Conservation (phyloP, 2,113 vertebrate genomes). For the Tamias sibiricus region DNA sequence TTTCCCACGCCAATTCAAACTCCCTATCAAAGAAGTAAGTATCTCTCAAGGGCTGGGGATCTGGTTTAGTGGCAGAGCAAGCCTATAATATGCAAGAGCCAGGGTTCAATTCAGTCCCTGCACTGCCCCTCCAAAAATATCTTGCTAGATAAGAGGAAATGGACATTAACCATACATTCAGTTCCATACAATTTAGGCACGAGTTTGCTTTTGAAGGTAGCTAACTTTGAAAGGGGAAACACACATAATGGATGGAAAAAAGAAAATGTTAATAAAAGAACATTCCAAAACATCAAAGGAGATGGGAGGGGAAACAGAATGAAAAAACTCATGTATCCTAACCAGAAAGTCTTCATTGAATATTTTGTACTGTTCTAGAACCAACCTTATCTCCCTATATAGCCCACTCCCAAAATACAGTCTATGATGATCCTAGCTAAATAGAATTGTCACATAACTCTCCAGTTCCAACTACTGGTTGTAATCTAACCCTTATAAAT, state of each 20-base stretch:
- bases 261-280: background rate
- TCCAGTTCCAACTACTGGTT: background rate
- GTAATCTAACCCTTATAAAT: constrained; percentile 40
- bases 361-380: background rate
- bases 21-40: background rate
- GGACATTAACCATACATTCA: background rate
- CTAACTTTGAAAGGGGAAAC: background rate
- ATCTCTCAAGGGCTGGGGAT: background rate
- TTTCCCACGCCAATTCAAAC: background rate
- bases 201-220: background rate
- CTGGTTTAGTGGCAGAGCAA: too few species aligned
- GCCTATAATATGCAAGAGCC: too few species aligned
- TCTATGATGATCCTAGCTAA: background rate
- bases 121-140: too few species aligned
- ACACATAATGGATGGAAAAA: background rate
- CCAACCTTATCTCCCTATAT: background rate
- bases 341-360: background rate
- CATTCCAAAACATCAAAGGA: background rate
- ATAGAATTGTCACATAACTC: background rate
- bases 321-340: background rate
- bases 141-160: background rate
- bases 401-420: background rate
- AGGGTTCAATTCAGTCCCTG: too few species aligned
- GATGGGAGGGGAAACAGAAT: background rate
- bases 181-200: background rate